Evolutionary conservation across 1,140 invertebrate genomes (phyloP).

Genomic region (Brachionus rotundiformis): DNA sequence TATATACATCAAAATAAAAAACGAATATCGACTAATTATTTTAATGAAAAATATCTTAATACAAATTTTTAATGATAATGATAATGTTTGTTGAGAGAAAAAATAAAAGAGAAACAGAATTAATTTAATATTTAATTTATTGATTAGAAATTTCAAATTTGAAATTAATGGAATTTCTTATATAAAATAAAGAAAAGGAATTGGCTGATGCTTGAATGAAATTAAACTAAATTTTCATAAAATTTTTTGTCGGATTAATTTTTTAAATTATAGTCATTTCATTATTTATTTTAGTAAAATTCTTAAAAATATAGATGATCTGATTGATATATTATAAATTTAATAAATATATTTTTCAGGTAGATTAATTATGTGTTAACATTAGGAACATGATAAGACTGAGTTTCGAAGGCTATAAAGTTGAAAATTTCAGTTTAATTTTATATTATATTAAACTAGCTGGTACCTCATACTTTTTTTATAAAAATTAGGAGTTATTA

Average conservation of each 20-base stretch:
- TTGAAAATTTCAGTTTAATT: too few species aligned
- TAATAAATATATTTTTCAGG: too few species aligned
- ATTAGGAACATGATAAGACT: too few species aligned
- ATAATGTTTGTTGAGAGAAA: neutral
- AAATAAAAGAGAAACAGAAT: conserved; percentile 13
- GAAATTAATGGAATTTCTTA: conserved; percentile 19
- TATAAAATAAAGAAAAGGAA: conserved; percentile 31
- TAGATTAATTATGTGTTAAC: too few species aligned
- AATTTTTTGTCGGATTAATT: neutral
- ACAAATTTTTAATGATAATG: conserved; percentile 30
- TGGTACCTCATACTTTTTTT: too few species aligned
- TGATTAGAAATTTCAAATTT: conserved; percentile 43
- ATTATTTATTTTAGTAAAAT: conserved; percentile 9
- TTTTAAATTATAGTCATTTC: neutral
- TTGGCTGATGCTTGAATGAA: conserved; percentile 7
- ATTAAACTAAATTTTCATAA: conserved; percentile 11
- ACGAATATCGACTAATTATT: conserved; percentile 42
- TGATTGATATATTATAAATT: too few species aligned
- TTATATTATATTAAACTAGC: too few species aligned
- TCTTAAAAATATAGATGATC: too few species aligned
- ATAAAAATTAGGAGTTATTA: too few species aligned
- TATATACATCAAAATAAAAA: neutral
- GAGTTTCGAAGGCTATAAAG: too few species aligned
- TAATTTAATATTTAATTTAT: conserved; percentile 50
- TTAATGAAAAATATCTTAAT: conserved; percentile 47